Percentiles rank a stretch among this genome's conserved stretches.
These are phyloP conservation scores for Leptinotarsa peninsularis DNA, from an alignment of 2,888 invertebrate species.

Conservation along the genomic window DNA sequence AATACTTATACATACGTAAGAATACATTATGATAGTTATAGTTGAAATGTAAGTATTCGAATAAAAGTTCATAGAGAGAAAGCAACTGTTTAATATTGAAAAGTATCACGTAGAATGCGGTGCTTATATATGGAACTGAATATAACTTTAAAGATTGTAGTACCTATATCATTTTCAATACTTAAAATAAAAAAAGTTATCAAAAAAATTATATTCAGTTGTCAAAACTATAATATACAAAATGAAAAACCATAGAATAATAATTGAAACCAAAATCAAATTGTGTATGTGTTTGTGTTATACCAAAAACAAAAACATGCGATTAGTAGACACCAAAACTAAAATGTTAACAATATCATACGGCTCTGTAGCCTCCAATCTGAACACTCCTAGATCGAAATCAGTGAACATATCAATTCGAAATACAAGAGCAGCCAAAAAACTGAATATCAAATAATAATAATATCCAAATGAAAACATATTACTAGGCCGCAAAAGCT, in stretches of 20 bases:
- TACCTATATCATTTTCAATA: no score
- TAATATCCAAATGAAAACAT: neutral
- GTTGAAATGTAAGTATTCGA: no score
- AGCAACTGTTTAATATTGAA: constrained; percentile 21
- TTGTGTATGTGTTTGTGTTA: constrained; percentile 2
- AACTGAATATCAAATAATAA: neutral
- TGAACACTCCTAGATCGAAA: neutral
- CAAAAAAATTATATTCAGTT: constrained; percentile 2
- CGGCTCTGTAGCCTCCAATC: constrained; percentile 12
- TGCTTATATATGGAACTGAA: constrained; percentile 32
- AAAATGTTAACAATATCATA: constrained; percentile 22
- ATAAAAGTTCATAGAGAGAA: neutral
- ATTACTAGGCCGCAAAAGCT: neutral
- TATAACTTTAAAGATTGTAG: constrained; percentile 11
- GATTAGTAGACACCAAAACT: constrained; percentile 19
- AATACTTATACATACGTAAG: no score
- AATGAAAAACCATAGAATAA: neutral
- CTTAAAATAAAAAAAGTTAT: neutral
- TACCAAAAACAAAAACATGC: constrained; percentile 17
- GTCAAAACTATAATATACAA: constrained; percentile 7
- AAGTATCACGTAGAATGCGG: constrained; percentile 25
- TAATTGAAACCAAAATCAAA: constrained; percentile 4
- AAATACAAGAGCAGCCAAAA: no score
- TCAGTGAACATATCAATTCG: no score
- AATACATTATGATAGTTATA: no score